A percentile compares a stretch with the other conserved stretches of the same genome.
phyloP scores from a whole-genome alignment of 2,888 invertebrate species.

The Philopedon plagiatum region DNA sequence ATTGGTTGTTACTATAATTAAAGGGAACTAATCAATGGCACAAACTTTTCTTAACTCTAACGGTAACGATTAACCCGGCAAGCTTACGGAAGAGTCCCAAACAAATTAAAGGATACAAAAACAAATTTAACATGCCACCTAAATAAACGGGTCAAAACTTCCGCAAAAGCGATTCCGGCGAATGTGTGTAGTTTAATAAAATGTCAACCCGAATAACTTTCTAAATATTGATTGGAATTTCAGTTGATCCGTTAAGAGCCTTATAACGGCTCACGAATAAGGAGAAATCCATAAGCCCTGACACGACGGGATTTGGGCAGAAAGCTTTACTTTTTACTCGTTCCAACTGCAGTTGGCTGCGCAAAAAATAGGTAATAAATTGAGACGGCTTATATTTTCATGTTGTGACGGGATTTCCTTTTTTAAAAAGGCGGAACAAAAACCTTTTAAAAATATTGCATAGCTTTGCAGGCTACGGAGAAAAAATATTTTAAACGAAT shows the following conservation, averaged over 20 bases:
- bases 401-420: slow-evolving; percentile 15
- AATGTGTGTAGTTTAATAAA: slow-evolving; percentile 38
- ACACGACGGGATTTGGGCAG: slow-evolving; percentile 32
- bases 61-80: neutral
- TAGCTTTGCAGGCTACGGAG: neutral
- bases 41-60: neutral
- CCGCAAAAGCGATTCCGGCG: slow-evolving; percentile 3
- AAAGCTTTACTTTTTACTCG: slow-evolving; percentile 27
- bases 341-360: slow-evolving; percentile 12
- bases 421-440: neutral
- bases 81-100: neutral
- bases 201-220: slow-evolving; percentile 32
- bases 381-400: slow-evolving; percentile 24
- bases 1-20: neutral
- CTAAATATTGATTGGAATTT: slow-evolving; percentile 46
- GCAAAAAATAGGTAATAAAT: slow-evolving; percentile 22
- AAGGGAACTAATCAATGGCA: neutral
- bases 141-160: slow-evolving; percentile 14
- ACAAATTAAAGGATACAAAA: neutral
- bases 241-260: slow-evolving; percentile 46
- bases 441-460: slow-evolving; percentile 2
- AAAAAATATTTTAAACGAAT: neutral
- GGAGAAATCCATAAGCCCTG: slow-evolving; percentile 46
- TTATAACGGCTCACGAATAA: slow-evolving; percentile 41
- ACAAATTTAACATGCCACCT: neutral